Evolutionary conservation across 1,140 invertebrate genomes (phyloP).

Genomic region (Bombus cullumanus): DNA sequence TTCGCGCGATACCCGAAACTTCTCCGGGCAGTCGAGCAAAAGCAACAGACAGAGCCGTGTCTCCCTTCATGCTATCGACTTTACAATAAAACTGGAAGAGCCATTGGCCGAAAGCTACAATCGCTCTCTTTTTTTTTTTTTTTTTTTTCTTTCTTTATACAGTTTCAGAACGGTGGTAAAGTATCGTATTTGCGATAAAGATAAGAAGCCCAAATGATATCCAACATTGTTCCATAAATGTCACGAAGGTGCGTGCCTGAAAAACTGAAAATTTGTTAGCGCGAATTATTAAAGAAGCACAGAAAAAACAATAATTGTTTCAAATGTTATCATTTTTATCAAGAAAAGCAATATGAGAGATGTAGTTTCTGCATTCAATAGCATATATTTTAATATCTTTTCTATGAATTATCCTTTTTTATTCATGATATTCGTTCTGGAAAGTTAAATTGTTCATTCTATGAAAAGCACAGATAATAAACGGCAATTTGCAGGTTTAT

Average conservation of each 20-base stretch:
- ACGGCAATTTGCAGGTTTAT: neutral
- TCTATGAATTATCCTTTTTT: neutral
- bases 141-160: neutral
- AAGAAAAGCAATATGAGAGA: neutral
- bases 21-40: neutral
- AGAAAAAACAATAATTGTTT: neutral
- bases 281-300: neutral
- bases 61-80: conserved; percentile 18
- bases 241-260: neutral
- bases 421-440: neutral
- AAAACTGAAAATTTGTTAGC: neutral
- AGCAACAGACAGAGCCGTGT: neutral
- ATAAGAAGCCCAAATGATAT: conserved; percentile 16
- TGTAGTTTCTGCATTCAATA: neutral
- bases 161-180: neutral
- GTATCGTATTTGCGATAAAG: neutral
- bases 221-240: neutral
- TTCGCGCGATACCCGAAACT: conserved; percentile 4
- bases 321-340: neutral
- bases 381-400: neutral
- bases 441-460: neutral
- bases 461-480: too few relatives aligned
- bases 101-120: conserved; percentile 23
- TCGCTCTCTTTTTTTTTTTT: conserved; percentile 1
- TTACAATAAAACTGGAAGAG: conserved; percentile 28